Evolutionary conservation across 2,888 invertebrate genomes (phyloP), one percentile per base, ranked within the genome.

Genomic region (Oligia fasciuncula): DNA sequence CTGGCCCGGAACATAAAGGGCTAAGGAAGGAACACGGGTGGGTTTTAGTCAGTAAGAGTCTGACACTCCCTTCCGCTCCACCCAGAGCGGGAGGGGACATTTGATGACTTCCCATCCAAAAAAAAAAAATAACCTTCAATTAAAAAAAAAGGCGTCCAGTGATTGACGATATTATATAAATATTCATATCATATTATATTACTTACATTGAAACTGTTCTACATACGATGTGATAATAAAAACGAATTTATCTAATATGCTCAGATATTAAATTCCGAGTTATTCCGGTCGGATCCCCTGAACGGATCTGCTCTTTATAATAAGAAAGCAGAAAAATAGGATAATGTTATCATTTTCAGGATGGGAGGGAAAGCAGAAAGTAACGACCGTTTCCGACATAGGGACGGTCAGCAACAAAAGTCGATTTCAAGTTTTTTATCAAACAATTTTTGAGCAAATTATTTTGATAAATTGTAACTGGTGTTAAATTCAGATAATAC

Each of bases 321-420:
- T 29, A 29, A 29, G 29, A 60, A 70, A 60, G 40, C 23, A 29
- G 13, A 62, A 46, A 79, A 19, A 54, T 46, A 54, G 6, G 77
- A 79, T 83, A 79, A 84, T 84, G 71, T 81, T 78, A 81, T 80
- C 77, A 77, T 84, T 80, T 76, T 62, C 63, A 51, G 63, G 63
- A 66, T 17, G 63, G 51, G 67, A 23, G 43, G 49, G 77, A 73
- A 73, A 73, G 73, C 71, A 60, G 74, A 76, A 79, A 67, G 73
- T 80, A 43, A 62, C 49, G 77, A 70, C 71, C 70, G 66, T 80
- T 78, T 72, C 72, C 63, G 51, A 9, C 63, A 65, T 19, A 65
- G 17, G 35, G 29, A 63, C 63, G 9, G 17, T 9, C 63, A 8
- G 63, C 35, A 35, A 35, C 17, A 63, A 29, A 35, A 35, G 8